These are phyloP conservation scores for Isurus oxyrinchus DNA, from an alignment of 2,113 vertebrate species.

Conservation along the genomic window DNA sequence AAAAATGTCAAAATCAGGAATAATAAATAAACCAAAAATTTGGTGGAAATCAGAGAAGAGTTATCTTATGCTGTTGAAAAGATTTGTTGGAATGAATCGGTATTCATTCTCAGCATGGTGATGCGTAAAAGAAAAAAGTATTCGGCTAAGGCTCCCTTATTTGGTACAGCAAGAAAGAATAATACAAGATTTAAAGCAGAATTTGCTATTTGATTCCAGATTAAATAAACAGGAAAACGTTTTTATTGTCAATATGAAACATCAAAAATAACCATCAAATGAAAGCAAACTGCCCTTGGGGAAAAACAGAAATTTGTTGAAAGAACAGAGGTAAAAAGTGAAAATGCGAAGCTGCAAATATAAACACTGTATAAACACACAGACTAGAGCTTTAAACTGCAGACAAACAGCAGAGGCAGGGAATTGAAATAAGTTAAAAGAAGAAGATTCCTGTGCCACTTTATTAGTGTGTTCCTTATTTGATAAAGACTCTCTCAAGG, in stretches of 20 bases:
- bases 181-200: no score
- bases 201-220: no score
- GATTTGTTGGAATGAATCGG: not conserved
- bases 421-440: not conserved
- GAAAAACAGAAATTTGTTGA: not conserved
- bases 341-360: not conserved
- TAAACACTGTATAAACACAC: not conserved
- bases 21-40: not conserved
- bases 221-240: not conserved
- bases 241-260: not conserved
- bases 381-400: not conserved
- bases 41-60: not conserved
- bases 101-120: not conserved
- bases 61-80: not conserved
- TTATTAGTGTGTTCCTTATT: not conserved
- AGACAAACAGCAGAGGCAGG: not conserved
- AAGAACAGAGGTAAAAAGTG: not conserved
- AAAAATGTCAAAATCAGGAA: not conserved
- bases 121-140: not conserved
- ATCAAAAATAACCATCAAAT: not conserved
- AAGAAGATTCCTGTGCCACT: not conserved
- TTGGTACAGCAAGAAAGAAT: not conserved
- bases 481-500: not conserved
- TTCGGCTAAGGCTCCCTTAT: not conserved
- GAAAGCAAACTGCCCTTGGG: not conserved